These are phyloP conservation scores for Cynaeus angustus DNA, from an alignment of 2,888 invertebrate species.

Conservation along the genomic window DNA sequence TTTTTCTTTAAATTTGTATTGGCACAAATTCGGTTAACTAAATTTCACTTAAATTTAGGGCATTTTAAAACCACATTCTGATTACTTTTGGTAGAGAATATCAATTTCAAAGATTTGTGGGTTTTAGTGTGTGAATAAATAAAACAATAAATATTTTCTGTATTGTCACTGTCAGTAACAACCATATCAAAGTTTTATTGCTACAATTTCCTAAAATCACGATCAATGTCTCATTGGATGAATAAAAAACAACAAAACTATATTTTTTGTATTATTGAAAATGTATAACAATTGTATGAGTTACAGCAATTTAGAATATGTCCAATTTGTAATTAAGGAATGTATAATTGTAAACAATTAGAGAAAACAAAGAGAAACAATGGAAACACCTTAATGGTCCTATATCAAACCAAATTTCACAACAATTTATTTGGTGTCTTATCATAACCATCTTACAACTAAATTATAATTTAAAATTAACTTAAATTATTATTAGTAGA, in stretches of 20 bases:
- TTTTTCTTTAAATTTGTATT: no score
- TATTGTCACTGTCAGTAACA: slow-evolving; percentile 5
- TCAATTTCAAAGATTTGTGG: no score
- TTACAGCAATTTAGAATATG: slow-evolving; percentile 54
- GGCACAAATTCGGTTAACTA: no score
- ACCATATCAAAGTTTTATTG: slow-evolving; percentile 14
- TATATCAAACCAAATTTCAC: slow-evolving; percentile 46
- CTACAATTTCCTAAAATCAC: slow-evolving; percentile 7
- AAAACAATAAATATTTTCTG: not conserved
- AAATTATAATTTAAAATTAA: slow-evolving; percentile 54
- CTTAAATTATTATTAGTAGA: slow-evolving; percentile 45
- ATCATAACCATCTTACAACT: slow-evolving; percentile 53
- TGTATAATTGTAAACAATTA: slow-evolving; percentile 51
- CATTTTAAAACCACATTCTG: no score
- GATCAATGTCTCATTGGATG: slow-evolving; percentile 10
- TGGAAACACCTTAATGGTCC: slow-evolving; percentile 31
- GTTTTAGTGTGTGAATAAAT: not conserved
- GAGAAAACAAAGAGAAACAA: slow-evolving; percentile 44
- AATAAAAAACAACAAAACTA: slow-evolving; percentile 46
- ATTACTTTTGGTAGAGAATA: no score
- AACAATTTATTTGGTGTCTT: slow-evolving; percentile 56
- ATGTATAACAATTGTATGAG: slow-evolving; percentile 54
- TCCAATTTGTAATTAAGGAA: slow-evolving; percentile 52
- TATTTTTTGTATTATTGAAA: slow-evolving; percentile 51
- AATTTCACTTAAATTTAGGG: no score